Evolutionary conservation across 2,797 vertebrate genomes (phyloP), one percentile per base, ranked within the genome.

Genomic region (Remorina albescens): DNA sequence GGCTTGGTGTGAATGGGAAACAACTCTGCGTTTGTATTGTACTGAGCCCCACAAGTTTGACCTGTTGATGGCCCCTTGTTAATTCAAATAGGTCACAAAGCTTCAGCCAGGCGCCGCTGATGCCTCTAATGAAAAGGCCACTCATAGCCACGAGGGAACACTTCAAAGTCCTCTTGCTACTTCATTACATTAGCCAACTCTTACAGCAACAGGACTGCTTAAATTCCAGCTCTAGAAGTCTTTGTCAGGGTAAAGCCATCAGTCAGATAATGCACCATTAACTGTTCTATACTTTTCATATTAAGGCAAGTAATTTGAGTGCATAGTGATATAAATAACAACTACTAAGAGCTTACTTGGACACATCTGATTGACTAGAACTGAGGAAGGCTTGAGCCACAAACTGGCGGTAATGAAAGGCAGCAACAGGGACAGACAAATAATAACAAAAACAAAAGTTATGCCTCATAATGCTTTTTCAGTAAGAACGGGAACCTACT

Each of bases 361-460:
- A 88, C 94, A 94, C 91, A 92, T 92, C 92, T 96, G 95, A 95
- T 93, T 90, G 93, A 94, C 91, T 93, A 95, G 95, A 95, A 61
- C 19, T 50, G 51, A 56, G 6, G 16, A 4, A 36, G 62, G 41
- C 49, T 19, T 32, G 41, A n/a, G 47, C 44, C 65, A 62, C 39
- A 44, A 57, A 42, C 36, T 34, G 55, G 51, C 10, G 51, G 25
- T 41, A 58, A 70, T 34, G 21, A 64, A 55, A 81, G 53, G n/a
- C 44, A 63, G 30, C 44, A 60, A 25, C 10, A 26, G 21, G 42
- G 28, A n/a, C n/a, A 63, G 44, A 46, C 25, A n/a, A 5, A 32
- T 44, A 23, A 59, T 6, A 30, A 59, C 28, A n/a, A 19, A 46
- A 73, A 46, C 30, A 23, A 6, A 30, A 32, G 11, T 23, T 4